Base-by-base conservation (phyloP, 2,888 invertebrate genomes). In the Taenaris catops region DNA sequence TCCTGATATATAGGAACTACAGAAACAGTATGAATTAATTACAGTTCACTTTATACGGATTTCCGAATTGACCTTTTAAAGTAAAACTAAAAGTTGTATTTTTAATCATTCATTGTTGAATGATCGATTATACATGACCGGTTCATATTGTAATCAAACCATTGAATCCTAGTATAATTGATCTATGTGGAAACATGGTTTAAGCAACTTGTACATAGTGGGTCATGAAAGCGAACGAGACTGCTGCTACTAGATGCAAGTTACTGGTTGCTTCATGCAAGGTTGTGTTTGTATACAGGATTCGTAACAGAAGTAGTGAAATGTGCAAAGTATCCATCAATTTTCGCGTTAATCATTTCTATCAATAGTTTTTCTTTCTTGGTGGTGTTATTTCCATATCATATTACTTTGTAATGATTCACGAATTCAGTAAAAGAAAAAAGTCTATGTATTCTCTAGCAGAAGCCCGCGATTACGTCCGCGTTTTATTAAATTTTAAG, bases 221-320 rank as follows among this genome's bases (percentile, higher is more conserved):
- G 63, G 63, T 67, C 65, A 64, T 58, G 65, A 68, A 66, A 63
- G 56, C 57, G n/a, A 49, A 56, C 11, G 55, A 64, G 52, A 53
- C 60, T 62, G 64, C 63, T 46, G 62, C 58, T 53, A 53, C 63
- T 64, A 58, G 65, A 61, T 63, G 66, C 53, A 47, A 58, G 43
- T 29, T 16, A 12, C 7, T 7, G 19, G 55, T 67, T 65, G 63
- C 63, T 53, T 51, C 58, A 67, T 48, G 47, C 44, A 54, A 42
- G 35, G 32, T 32, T 41, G 12, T 19, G 2, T 7, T 10, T 14
- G 19, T 25, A 28, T 47, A 24, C 14, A 14, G n/a, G n/a, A n/a
- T n/a, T n/a, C n/a, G n/a, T n/a, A n/a, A n/a, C n/a, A n/a, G n/a
- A n/a, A n/a, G n/a, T n/a, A n/a, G n/a, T n/a, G n/a, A n/a, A n/a